Evolutionary conservation across 2,888 invertebrate species (phyloP), one percentile per base, ranked within the genome.

Genomic region (Drosophila tripunctata): DNA sequence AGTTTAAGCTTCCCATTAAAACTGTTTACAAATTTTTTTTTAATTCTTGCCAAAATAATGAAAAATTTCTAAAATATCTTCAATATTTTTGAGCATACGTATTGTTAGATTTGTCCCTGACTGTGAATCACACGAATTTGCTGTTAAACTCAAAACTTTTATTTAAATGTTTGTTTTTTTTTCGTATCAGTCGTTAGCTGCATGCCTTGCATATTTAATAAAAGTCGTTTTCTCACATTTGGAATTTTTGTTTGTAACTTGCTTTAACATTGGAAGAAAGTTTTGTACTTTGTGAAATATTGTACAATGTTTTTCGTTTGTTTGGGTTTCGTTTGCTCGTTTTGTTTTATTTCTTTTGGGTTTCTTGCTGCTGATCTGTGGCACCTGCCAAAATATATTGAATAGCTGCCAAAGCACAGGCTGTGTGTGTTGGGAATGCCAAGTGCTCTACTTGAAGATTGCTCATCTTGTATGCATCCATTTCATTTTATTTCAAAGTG

Each of bases 171-270:
- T 21, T 35, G 12, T 12, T 43, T 30, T 24, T n/a, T 58, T 45
- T 51, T 41, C 41, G 56, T 65, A 51, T 47, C 12, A 24, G 17
- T 55, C 24, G 55, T 36, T 47, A 35, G 65, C 38, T 61, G 66
- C 82, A 78, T 80, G 83, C 47, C 57, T 61, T 35, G 80, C 67
- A 82, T 83, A 61, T 63, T 40, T 51, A 75, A 77, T 67, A 56
- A 63, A 48, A 57, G 69, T 73, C 27, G 66, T 67, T 72, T 77
- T 66, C 63, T 69, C 61, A 62, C 60, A 62, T 61, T 73, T 74
- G 79, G 65, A 76, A 71, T 81, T 73, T 24, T 54, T 35, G 24
- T 54, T 40, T 56, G 36, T 56, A 36, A 19, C 40, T 48, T 24
- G 48, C 50, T 15, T 19, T 44, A 57, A 24, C 47, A 21, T 38